Conservation (phyloP, 1,140 invertebrate species). For the Zaprionus africanus region DNA sequence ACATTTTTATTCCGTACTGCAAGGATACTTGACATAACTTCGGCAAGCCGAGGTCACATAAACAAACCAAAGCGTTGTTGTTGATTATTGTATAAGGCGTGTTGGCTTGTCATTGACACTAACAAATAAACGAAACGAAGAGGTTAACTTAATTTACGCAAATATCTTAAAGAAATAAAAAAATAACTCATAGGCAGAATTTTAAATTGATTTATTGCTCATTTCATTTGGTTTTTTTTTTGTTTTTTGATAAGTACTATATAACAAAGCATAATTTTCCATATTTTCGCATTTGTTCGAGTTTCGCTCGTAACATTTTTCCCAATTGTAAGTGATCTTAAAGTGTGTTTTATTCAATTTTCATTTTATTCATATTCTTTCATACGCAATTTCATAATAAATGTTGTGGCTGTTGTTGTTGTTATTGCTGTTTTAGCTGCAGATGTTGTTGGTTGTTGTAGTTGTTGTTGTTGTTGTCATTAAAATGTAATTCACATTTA, state of each 20-base stretch:
- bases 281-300: conserved; percentile 49
- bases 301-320: conserved; percentile 77
- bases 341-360: conserved; percentile 77
- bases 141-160: conserved; percentile 22
- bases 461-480: conserved; percentile 34
- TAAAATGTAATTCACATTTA: conserved; percentile 35
- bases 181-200: conserved; percentile 48
- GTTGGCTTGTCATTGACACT: conserved; percentile 28
- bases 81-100: conserved; percentile 37
- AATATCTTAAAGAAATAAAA: conserved; percentile 48
- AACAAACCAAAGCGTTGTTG: conserved; percentile 34
- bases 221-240: conserved; percentile 30
- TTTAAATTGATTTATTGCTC: conserved; percentile 53
- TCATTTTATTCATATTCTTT: conserved; percentile 48
- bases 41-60: conserved; percentile 5
- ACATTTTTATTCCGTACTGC: background rate
- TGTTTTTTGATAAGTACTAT: conserved; percentile 16
- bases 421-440: conserved; percentile 40
- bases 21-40: background rate
- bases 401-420: conserved; percentile 46
- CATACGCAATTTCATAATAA: conserved; percentile 43
- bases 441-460: conserved; percentile 20
- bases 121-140: conserved; percentile 43
- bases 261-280: conserved; percentile 34
- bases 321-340: conserved; percentile 84